Conservation (phyloP, 2,797 vertebrate genomes). For the Hemibagrus guttatus region DNA sequence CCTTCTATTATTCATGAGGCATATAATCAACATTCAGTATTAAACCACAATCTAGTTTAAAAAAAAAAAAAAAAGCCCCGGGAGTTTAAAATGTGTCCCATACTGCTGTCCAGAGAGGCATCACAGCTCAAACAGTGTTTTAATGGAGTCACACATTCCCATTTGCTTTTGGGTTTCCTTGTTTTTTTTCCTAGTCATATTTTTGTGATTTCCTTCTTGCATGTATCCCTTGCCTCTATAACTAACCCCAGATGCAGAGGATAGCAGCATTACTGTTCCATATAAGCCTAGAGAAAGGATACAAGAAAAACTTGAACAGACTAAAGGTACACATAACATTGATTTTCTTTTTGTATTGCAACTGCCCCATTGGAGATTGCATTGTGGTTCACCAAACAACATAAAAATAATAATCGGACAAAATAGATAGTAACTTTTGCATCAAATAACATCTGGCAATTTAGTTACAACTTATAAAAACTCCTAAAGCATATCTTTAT, state of each 20-base stretch:
- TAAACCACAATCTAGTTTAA: constrained; percentile 42
- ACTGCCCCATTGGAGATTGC: not conserved
- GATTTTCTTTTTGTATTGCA: not conserved
- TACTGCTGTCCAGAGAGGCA: constrained; percentile 44
- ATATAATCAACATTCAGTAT: not conserved
- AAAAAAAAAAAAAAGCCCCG: not conserved
- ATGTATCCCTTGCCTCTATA: constrained; percentile 47
- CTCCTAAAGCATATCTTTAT: not conserved
- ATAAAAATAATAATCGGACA: not conserved
- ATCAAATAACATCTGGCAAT: not conserved
- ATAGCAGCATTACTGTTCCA: constrained; percentile 77
- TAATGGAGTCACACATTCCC: constrained; percentile 5
- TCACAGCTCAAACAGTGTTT: not conserved
- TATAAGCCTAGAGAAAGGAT: constrained; percentile 79
- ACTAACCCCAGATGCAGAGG: constrained; percentile 72
- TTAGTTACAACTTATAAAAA: not conserved
- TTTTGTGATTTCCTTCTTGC: constrained; percentile 48
- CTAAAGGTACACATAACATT: constrained; percentile 70
- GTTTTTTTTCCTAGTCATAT: constrained; percentile 3
- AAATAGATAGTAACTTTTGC: not conserved
- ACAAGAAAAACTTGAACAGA: constrained; percentile 64
- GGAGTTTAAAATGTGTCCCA: constrained; percentile 61
- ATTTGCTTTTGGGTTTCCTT: not conserved
- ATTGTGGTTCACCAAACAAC: not conserved
- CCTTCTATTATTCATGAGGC: not conserved